These are phyloP conservation scores for Anolis apletophallus DNA, from an alignment of 2,797 vertebrate species.

Conservation along the genomic window DNA sequence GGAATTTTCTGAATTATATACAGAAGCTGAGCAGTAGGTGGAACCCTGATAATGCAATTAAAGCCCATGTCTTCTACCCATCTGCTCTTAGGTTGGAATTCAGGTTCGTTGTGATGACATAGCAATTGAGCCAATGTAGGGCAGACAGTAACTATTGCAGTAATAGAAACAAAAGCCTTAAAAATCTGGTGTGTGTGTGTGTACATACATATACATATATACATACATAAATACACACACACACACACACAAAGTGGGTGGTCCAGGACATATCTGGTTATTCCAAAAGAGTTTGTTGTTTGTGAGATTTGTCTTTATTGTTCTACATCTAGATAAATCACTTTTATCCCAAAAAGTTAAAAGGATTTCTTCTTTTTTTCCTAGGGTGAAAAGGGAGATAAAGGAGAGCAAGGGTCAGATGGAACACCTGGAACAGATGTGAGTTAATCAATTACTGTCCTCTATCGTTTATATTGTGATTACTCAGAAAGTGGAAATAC, in stretches of 20 bases:
- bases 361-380: conserved; percentile 60
- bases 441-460: conserved; percentile 48
- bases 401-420: conserved; percentile 74
- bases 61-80: neutral
- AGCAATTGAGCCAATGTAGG: neutral
- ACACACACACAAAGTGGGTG: neutral
- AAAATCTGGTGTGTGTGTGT: too few relatives aligned
- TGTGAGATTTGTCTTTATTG: neutral
- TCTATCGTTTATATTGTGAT: conserved; percentile 8
- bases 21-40: neutral
- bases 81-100: neutral
- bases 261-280: neutral
- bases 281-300: neutral
- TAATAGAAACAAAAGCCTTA: neutral
- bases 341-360: conserved; percentile 18
- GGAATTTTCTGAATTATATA: neutral
- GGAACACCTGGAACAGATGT: conserved; percentile 78
- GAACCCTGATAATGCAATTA: neutral
- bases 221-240: neutral
- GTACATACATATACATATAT: too few relatives aligned
- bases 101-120: neutral
- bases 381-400: conserved; percentile 80
- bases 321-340: neutral
- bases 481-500: neutral
- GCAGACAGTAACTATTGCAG: neutral